Base-by-base conservation (phyloP, 2,888 invertebrate genomes). In the Plusia festucae region DNA sequence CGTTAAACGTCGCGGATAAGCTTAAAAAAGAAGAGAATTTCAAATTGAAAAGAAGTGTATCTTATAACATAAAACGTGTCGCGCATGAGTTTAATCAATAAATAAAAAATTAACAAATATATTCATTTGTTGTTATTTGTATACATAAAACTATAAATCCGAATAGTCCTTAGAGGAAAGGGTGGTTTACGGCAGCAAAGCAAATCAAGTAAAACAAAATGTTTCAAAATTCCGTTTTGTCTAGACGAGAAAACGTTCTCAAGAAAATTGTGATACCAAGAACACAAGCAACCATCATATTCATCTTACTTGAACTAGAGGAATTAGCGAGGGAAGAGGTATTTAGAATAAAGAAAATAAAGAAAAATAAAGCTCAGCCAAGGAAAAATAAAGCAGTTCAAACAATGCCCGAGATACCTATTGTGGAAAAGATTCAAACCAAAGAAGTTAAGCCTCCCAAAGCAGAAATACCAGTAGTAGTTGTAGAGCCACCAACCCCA, bases 161-260 rank as follows among this genome's bases (percentile, higher is more conserved):
- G 24, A 40, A 53, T 32, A 32, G 40, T 66, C 16, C 16, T 61
- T 61, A 53, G 49, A 61, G 58, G 61, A 59, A 67, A 71, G 71
- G 72, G 70, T 71, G 61, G 49, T 61, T 71, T 59, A 13, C 51
- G 72, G 70, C 55, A 61, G 61, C 49, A 20, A 20, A n/a, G 11
- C 20, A 63, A 27, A n/a, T 32, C 18, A 51, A 4, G 13, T n/a
- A 40, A n/a, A 40, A 22, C 13, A 46, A 30, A 24, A 30, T 52
- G n/a, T 22, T 27, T 44, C 32, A 63, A 57, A 60, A 20, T 5
- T 11, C 4, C 4, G 2, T 61, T 71, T 61, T 55, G 15, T 58
- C 52, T 8, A 55, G 66, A 49, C 52, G 55, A 40, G 16, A 30
- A 46, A 40, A 32, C 3, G 24, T 44, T n/a, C 15, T 70, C 20